A percentile compares a stretch with the other conserved stretches of the same genome.
Evolutionary conservation across 2,113 vertebrate species (phyloP).

Genomic region (Spea multiplicata): DNA sequence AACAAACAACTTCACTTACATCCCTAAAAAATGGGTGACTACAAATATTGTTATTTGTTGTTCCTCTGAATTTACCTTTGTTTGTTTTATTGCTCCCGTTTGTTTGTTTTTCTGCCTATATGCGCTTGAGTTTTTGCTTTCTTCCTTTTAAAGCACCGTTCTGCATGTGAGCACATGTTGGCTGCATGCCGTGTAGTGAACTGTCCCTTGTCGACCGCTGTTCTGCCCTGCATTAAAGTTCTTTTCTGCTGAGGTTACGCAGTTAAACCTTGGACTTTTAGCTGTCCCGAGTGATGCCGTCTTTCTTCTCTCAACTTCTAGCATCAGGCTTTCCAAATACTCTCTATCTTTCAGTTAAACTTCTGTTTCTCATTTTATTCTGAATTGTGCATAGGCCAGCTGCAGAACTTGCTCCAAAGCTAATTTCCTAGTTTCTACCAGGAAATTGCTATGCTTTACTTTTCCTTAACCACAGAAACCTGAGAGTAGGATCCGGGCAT

Average conservation of each 20-base stretch:
- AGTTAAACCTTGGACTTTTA: conserved; percentile 17
- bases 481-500: conserved; percentile 38
- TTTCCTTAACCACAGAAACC: conserved; percentile 58
- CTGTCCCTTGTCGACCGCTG: too few relatives aligned
- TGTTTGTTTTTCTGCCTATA: too few relatives aligned
- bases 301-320: conserved; percentile 45
- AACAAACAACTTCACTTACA: too few relatives aligned
- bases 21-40: too few relatives aligned
- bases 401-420: conserved; percentile 59
- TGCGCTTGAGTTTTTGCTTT: too few relatives aligned
- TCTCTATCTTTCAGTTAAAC: conserved; percentile 57
- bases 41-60: too few relatives aligned
- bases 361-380: conserved; percentile 60
- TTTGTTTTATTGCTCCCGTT: too few relatives aligned
- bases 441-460: conserved; percentile 66
- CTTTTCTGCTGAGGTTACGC: conserved; percentile 1
- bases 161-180: too few relatives aligned
- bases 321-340: conserved; percentile 31
- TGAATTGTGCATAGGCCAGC: conserved; percentile 40
- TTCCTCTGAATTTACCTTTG: too few relatives aligned
- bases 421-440: conserved; percentile 65
- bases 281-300: conserved; percentile 51
- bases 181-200: too few relatives aligned
- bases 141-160: too few relatives aligned
- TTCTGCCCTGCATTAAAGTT: not conserved